These are phyloP conservation scores for Candoia aspera DNA, from an alignment of 2,113 vertebrate species.

Conservation along the genomic window DNA sequence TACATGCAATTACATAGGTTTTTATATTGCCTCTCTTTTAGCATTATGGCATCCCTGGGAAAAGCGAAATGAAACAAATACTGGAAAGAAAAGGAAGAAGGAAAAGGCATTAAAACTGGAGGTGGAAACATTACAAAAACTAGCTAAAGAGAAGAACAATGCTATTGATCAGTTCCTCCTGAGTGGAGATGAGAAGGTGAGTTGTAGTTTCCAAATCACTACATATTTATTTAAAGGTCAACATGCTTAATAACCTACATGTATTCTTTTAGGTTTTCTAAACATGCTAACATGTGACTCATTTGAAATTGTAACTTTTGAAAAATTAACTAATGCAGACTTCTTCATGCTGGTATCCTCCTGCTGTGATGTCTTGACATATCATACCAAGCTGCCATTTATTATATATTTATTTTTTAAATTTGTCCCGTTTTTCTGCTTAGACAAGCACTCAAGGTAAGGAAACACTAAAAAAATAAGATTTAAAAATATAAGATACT, in stretches of 20 bases:
- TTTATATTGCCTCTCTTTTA: conserved; percentile 24
- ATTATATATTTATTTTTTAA: neutral
- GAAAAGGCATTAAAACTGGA: conserved; percentile 58
- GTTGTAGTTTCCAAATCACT: neutral
- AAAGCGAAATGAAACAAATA: conserved; percentile 67
- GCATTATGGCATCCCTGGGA: conserved; percentile 62
- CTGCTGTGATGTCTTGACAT: neutral
- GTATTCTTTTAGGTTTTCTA: neutral
- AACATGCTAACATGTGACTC: neutral
- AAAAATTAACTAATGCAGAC: neutral
- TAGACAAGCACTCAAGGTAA: neutral
- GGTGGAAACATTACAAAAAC: conserved; percentile 46
- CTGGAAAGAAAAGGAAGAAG: conserved; percentile 55
- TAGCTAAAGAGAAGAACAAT: conserved; percentile 65
- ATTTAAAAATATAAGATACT: too few species aligned
- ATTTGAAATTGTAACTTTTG: neutral
- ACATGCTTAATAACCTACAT: neutral
- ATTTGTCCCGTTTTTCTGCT: neutral
- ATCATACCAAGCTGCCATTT: neutral
- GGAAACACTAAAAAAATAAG: too few species aligned
- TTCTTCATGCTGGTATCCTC: neutral
- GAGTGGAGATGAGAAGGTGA: conserved; percentile 70
- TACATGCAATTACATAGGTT: neutral
- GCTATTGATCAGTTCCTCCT: conserved; percentile 68
- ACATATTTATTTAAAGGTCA: neutral